Conservation (phyloP, 2,113 vertebrate genomes). For the Phalacrocorax brasilianus region DNA sequence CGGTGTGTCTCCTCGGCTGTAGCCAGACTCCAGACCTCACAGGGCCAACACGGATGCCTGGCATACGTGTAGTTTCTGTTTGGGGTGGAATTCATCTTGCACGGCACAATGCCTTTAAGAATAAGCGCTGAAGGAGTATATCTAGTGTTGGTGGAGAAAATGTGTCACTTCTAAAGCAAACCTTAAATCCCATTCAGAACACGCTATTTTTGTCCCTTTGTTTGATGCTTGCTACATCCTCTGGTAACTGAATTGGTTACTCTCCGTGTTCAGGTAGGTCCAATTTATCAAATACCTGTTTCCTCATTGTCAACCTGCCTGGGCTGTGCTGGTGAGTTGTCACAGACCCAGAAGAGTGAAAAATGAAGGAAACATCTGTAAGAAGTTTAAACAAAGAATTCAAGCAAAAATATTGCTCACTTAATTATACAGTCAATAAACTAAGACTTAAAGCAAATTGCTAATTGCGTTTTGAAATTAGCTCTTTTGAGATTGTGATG, state of each 20-base stretch:
- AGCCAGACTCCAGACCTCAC: not conserved
- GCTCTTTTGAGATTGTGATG: not conserved
- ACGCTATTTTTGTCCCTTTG: not conserved
- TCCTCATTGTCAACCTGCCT: not conserved
- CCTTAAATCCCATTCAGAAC: not conserved
- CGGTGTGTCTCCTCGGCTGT: not conserved
- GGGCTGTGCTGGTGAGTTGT: not conserved
- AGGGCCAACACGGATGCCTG: accelerated
- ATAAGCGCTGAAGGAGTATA: not conserved
- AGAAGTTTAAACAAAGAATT: not conserved
- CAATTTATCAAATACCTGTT: not conserved
- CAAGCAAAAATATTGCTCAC: accelerated
- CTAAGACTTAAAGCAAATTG: not conserved
- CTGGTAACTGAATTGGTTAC: not conserved
- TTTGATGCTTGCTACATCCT: not conserved
- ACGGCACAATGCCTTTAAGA: not conserved
- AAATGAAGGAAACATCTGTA: not conserved
- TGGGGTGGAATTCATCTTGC: not conserved
- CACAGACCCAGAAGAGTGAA: not conserved
- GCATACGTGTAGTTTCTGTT: not conserved
- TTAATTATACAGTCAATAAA: not conserved
- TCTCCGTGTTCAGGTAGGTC: not conserved
- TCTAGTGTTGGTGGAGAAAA: not conserved
- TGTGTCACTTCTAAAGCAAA: not conserved
- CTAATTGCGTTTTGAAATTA: not conserved